Evolutionary conservation across 2,888 invertebrate genomes (phyloP), one percentile per base, ranked within the genome.

Genomic region (Cephus pygmeus): DNA sequence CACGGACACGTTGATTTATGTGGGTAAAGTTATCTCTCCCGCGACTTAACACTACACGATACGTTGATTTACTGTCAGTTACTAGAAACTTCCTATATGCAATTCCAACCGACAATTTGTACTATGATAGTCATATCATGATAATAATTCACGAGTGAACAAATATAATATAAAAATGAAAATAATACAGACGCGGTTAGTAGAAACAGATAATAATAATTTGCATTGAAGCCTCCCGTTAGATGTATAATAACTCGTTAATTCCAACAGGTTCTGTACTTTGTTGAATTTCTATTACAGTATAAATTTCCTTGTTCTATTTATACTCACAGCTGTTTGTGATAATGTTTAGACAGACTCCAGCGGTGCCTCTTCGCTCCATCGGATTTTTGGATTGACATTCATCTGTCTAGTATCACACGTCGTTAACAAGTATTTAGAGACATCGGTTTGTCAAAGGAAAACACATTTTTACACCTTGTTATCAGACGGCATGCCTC

Each of bases 401-500:
- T 56, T 56, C 56, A 56, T 56, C 56, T 56, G 56, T 56, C 56
- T 56, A 23, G 2, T 56, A 56, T 56, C 56, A 6, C 56, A 56
- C 56, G 9, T 23, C 23, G 56, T 56, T 56, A 56, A 56, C 56
- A 23, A 56, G 6, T 23, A 23, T 56, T 56, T 56, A 56, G 23
- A 56, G 56, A 12, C 31, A 3, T 31, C 71, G 33, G 71, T 71
- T 34, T 71, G 71, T 34, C 31, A 71, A 71, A 71, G 33, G 71
- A 33, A 71, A 71, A 71, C 33, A 71, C 71, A 34, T 31, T 33
- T 33, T 71, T 34, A 71, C 71, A 34, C 31, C 12, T 33, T 34
- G 71, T 71, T 71, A 71, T 71, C 71, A 71, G 31, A 12, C 71
- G 71, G 33, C 31, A 23, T 71, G 71, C 71, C 71, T 71, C 71